A percentile compares a stretch with the other conserved stretches of the same genome.
Conservation (phyloP, 2,797 vertebrate genomes). For the Chelonia mydas region DNA sequence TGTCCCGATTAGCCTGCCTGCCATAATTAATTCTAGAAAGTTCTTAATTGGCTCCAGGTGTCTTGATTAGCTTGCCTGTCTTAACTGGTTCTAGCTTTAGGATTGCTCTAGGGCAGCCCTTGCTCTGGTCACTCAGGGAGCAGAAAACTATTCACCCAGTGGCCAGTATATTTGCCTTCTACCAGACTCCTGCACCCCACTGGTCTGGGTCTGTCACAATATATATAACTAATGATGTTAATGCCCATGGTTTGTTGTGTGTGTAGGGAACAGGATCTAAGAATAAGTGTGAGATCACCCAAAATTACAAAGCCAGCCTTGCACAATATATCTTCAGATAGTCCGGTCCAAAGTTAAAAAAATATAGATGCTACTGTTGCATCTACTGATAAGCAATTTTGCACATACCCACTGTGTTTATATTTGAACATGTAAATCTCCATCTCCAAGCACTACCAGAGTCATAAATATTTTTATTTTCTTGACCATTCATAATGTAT, state of each 20-base stretch:
- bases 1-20: no score
- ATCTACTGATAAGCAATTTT: neutral
- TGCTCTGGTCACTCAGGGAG: no score
- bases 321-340: neutral
- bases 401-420: neutral
- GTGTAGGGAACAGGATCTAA: neutral
- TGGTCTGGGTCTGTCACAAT: no score
- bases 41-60: no score
- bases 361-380: neutral
- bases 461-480: neutral
- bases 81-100: no score
- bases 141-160: no score
- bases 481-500: neutral
- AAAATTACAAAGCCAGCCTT: rapidly evolving
- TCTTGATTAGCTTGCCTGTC: no score
- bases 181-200: no score
- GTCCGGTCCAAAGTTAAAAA: neutral
- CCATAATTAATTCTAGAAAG: no score
- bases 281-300: neutral
- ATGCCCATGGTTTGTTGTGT: neutral
- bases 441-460: neutral
- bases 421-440: neutral
- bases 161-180: no score
- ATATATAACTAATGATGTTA: neutral
- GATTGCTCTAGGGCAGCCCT: no score